phyloP scores from a whole-genome alignment of 2,888 invertebrate genomes.

The Pantelozetes paolii region DNA sequence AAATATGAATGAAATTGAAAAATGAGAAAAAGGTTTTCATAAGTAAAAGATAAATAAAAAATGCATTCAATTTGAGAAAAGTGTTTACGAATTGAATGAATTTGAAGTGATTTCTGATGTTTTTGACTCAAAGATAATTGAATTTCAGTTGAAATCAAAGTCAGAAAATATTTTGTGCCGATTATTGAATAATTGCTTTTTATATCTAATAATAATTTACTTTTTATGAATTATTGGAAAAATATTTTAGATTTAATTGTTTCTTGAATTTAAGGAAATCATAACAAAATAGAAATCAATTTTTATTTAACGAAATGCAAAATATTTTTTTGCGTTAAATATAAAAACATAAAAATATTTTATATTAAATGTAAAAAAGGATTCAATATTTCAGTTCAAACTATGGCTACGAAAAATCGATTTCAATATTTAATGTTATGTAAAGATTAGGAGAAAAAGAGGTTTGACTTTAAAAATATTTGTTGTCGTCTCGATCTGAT shows the following conservation, averaged over 20 bases:
- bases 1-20: background rate
- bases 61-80: background rate
- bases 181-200: too few species aligned
- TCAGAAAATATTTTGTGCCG: too few species aligned
- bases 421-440: background rate
- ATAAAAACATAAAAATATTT: too few species aligned
- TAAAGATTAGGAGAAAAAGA: background rate
- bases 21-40: background rate
- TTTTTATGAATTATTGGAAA: too few species aligned
- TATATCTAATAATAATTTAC: too few species aligned
- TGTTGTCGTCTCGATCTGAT: constrained; percentile 3
- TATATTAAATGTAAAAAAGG: too few species aligned
- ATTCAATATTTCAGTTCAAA: background rate
- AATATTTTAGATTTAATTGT: too few species aligned
- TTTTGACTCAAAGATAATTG: background rate
- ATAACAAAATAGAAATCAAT: too few species aligned
- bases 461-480: background rate
- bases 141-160: background rate
- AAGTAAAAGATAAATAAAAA: too few species aligned
- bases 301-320: too few species aligned
- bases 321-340: too few species aligned
- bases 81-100: background rate
- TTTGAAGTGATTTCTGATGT: background rate
- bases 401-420: background rate
- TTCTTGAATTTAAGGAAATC: too few species aligned